Evolutionary conservation across 1,140 invertebrate genomes (phyloP).

Genomic region (Nephila pilipes): DNA sequence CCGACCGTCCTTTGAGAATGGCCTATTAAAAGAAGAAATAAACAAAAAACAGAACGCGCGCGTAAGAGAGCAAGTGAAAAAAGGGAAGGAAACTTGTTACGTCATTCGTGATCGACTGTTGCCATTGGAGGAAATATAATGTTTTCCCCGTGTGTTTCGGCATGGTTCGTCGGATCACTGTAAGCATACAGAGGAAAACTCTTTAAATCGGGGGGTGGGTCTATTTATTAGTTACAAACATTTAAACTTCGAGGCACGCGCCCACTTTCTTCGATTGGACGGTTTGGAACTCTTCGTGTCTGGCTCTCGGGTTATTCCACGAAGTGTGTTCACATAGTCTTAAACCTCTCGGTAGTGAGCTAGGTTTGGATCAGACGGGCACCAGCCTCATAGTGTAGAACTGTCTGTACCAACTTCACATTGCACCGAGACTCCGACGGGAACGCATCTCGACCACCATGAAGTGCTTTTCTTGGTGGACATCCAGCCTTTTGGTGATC

Average conservation of each 20-base stretch:
- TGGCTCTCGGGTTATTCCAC: slow-evolving; percentile 14
- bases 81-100: slow-evolving; percentile 64
- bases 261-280: slow-evolving; percentile 42
- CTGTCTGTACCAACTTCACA: slow-evolving; percentile 27
- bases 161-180: slow-evolving; percentile 72
- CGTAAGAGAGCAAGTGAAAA: neutral
- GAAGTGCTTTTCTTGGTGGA: slow-evolving; percentile 53
- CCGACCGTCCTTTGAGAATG: slow-evolving; percentile 63
- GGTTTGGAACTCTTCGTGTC: neutral
- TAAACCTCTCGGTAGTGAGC: neutral
- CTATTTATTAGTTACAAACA: slow-evolving; percentile 67
- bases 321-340: neutral
- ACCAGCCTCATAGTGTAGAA: slow-evolving; percentile 24
- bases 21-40: slow-evolving; percentile 57
- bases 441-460: neutral
- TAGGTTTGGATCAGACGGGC: neutral
- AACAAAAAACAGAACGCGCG: slow-evolving; percentile 49
- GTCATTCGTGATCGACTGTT: slow-evolving; percentile 70
- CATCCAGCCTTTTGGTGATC: slow-evolving; percentile 5
- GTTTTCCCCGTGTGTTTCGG: slow-evolving; percentile 57
- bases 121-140: slow-evolving; percentile 75
- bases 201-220: slow-evolving; percentile 69
- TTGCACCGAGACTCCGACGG: neutral
- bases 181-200: slow-evolving; percentile 69
- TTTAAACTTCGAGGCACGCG: slow-evolving; percentile 56